Conservation (phyloP, 2,113 vertebrate species). For the Pterocles orientalis region DNA sequence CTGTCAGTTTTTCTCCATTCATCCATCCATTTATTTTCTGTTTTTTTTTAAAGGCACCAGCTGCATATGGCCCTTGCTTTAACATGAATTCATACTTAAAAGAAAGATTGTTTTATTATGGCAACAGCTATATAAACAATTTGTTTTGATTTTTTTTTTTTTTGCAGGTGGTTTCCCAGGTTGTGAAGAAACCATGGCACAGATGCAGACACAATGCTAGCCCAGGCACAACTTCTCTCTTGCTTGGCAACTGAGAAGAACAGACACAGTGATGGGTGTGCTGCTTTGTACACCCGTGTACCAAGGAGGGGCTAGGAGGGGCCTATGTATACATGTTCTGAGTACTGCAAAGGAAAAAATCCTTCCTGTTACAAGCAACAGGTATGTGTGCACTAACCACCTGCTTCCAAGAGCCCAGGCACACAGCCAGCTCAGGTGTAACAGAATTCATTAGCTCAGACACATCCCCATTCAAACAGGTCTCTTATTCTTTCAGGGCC, state of each 20-base stretch:
- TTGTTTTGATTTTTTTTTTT: background rate
- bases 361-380: slow-evolving; percentile 20
- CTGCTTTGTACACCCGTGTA: background rate
- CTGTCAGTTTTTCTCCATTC: background rate
- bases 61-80: background rate
- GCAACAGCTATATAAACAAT: background rate
- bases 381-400: background rate
- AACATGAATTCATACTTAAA: background rate
- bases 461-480: background rate
- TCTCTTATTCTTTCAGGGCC: background rate
- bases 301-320: background rate
- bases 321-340: background rate
- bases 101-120: background rate
- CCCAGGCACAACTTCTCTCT: background rate
- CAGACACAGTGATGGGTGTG: background rate
- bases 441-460: background rate
- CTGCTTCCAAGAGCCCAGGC: background rate
- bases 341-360: background rate
- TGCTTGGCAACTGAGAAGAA: background rate
- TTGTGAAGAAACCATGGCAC: background rate
- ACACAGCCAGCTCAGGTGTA: background rate
- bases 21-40: background rate
- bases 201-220: background rate
- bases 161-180: background rate
- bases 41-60: background rate